Evolutionary conservation across 2,888 invertebrate genomes (phyloP).

Genomic region (Latrodectus elegans): DNA sequence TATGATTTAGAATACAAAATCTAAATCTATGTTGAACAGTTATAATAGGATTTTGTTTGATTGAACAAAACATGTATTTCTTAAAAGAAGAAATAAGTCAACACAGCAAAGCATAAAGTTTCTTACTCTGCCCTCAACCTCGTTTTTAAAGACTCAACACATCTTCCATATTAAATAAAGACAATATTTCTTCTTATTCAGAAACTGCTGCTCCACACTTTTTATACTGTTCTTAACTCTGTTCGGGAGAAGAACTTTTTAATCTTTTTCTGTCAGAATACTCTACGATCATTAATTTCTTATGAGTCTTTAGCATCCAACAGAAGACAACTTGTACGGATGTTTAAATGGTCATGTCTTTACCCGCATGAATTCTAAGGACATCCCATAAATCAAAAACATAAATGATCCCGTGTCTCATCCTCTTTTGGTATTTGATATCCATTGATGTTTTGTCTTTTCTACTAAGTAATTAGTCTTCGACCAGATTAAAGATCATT

Average conservation of each 20-base stretch:
- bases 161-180: conserved; percentile 32
- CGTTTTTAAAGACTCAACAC: background rate
- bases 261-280: conserved; percentile 34
- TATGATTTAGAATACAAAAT: no score
- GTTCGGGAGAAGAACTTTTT: conserved; percentile 25
- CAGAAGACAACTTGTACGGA: conserved; percentile 5
- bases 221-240: conserved; percentile 15
- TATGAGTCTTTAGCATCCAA: conserved; percentile 32
- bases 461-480: conserved; percentile 24
- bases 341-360: conserved; percentile 13
- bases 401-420: conserved; percentile 44
- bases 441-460: conserved; percentile 34
- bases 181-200: conserved; percentile 21
- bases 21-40: no score
- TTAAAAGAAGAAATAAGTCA: no score
- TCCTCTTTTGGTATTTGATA: conserved; percentile 25
- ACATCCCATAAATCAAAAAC: conserved; percentile 44
- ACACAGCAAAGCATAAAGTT: background rate
- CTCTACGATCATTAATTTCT: conserved; percentile 38
- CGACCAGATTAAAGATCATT: conserved; percentile 23
- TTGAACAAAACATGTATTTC: no score
- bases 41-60: no score
- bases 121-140: background rate
- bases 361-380: conserved; percentile 47
- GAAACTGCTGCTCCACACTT: background rate